A percentile compares a stretch with the other conserved stretches of the same genome.
Evolutionary conservation across 1,140 invertebrate species (phyloP).

Genomic region (Aphidius gifuensis): DNA sequence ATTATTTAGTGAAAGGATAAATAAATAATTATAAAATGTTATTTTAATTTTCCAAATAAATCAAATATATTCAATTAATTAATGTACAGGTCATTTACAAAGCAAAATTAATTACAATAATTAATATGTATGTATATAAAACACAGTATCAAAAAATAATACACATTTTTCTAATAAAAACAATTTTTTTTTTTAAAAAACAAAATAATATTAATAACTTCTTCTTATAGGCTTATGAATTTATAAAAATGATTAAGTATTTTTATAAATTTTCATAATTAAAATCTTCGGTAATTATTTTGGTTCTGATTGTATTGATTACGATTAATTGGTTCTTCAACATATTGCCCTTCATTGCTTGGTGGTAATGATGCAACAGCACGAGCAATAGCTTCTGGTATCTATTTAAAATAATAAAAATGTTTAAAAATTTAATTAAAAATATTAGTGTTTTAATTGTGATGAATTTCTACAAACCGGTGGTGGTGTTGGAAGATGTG

Average conservation of each 20-base stretch:
- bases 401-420: slow-evolving; percentile 22
- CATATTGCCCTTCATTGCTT: slow-evolving; percentile 33
- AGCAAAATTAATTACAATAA: background rate
- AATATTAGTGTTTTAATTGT: too few relatives aligned
- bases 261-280: background rate
- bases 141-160: slow-evolving; percentile 15
- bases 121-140: background rate
- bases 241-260: too few relatives aligned
- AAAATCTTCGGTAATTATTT: slow-evolving; percentile 33
- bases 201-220: slow-evolving; percentile 1
- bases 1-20: too few relatives aligned
- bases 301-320: slow-evolving; percentile 26
- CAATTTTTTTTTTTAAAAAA: background rate
- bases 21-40: too few relatives aligned
- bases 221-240: too few relatives aligned
- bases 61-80: too few relatives aligned
- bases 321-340: slow-evolving; percentile 26
- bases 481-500: slow-evolving; percentile 58
- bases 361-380: slow-evolving; percentile 58
- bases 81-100: too few relatives aligned
- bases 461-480: slow-evolving; percentile 57
- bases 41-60: too few relatives aligned
- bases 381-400: slow-evolving; percentile 66
- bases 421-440: too few relatives aligned
- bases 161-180: slow-evolving; percentile 13